Evolutionary conservation across 2,888 invertebrate genomes (phyloP), one percentile per base, ranked within the genome.

Genomic region (Drosophila dives): DNA sequence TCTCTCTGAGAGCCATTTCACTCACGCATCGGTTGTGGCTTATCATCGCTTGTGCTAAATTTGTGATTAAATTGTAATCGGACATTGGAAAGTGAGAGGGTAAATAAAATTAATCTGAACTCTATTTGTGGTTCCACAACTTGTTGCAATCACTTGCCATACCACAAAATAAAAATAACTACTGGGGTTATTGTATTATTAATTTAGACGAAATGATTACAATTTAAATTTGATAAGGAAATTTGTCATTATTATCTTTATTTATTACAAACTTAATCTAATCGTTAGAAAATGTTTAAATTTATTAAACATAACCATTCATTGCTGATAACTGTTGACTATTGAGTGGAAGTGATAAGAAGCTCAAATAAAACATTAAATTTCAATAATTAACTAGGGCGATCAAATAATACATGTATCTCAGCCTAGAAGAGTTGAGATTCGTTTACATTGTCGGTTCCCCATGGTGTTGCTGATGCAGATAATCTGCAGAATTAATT

Each of bases 401-500:
- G 33, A 56, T 49, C 36, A 29, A 32, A 23, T 42, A 56, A 49
- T 38, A 34, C 32, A 55, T 36, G 17, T 51, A 12, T 32, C 12
- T 55, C 6, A 38, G n/a, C 11, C 3, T 60, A n/a, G 26, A 42
- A 36, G 51, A 60, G 40, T 56, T 59, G 48, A 63, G 59, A 73
- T 67, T 59, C 50, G 20, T 69, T 48, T 23, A 26, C n/a, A 32
- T 33, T 53, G 48, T 55, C 42, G 56, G 56, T 17, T 17, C 48
- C 64, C 58, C 55, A 20, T 55, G 54, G 49, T 59, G 55, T 58
- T 42, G 42, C 12, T 23, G 40, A 20, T 34, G 59, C 36, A 64
- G 72, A 64, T 71, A 64, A 80, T 77, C 80, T 68, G 62, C 49
- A 56, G 53, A 72, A 72, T 80, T 67, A 71, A 75, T 83, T 75